phyloP scores from a whole-genome alignment of 2,113 vertebrate species.

The Oreotrochilus melanogaster region DNA sequence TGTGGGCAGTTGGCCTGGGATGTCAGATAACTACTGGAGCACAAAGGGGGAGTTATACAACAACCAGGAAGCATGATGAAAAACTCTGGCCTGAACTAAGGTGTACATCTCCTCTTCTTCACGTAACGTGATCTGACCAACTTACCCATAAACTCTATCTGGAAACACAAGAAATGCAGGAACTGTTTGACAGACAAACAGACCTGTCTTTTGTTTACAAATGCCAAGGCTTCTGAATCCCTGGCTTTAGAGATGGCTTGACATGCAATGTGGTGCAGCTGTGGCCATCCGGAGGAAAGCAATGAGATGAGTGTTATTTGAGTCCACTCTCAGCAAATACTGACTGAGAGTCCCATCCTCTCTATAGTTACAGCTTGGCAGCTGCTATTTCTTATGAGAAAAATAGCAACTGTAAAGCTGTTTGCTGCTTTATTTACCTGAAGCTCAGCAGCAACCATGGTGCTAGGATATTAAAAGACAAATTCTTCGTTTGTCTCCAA shows the following conservation, averaged over 20 bases:
- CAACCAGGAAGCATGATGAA: background rate
- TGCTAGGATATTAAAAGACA: background rate
- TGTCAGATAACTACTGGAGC: background rate
- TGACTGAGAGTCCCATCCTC: background rate
- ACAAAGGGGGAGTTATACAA: background rate
- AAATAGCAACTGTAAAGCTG: slow-evolving; percentile 39
- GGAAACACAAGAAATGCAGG: background rate
- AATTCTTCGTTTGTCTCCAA: slow-evolving; percentile 5
- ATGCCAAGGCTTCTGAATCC: background rate
- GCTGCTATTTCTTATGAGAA: slow-evolving; percentile 44
- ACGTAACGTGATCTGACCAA: background rate
- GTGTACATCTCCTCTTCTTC: background rate
- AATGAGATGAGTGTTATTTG: background rate
- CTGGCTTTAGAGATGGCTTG: background rate
- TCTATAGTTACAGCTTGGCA: slow-evolving; percentile 11
- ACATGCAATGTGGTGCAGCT: background rate
- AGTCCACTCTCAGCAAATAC: slow-evolving; percentile 13
- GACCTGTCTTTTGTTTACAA: background rate
- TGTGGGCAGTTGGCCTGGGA: background rate
- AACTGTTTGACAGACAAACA: slow-evolving; percentile 6
- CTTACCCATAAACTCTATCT: background rate
- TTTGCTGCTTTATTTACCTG: slow-evolving; percentile 46
- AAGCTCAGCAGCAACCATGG: background rate
- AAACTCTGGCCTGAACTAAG: background rate
- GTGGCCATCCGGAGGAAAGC: background rate